Evolutionary conservation across 2,888 invertebrate genomes (phyloP), one percentile per base, ranked within the genome.

Genomic region (Vesta saturnalis): DNA sequence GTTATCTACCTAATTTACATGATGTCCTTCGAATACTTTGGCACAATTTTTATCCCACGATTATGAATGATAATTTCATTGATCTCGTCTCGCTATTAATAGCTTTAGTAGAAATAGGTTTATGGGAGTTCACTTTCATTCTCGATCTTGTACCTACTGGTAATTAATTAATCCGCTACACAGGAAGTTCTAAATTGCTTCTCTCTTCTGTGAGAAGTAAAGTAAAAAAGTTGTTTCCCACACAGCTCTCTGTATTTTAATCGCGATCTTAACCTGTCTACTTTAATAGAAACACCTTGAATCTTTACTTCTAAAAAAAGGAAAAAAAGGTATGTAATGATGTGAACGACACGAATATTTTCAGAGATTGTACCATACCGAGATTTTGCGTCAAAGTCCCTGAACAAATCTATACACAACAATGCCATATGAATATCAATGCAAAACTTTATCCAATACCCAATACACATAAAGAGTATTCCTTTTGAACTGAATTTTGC

Each of bases 351-450:
- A n/a, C 12, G 39, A 6, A n/a, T 52, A 52, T 52, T 52, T 52
- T 52, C 19, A 12, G 19, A 52, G 21, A 18, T 52, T 21, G 19
- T 6, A 52, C 18, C 52, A 52, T n/a, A 19, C 19, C 76, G 77
- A 80, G 78, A 73, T 74, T n/a, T 72, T 69, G 77, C 72, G 77
- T 66, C 76, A 69, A 39, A 71, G 77, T 79, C 80, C 79, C 79
- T 70, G 73, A 79, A 77, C 79, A 77, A 79, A 80, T 80, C 78
- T 77, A 77, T 77, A 75, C 74, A 69, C 69, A 70, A 76, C 77
- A 78, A 75, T 77, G 74, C 75, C 69, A 73, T 77, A 79, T 77
- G 78, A 77, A 78, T 79, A 78, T 76, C 76, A 78, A 78, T 78
- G 71, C 72, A 61, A 47, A 59, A 65, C 61, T 69, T 65, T 74